Evolutionary conservation across 2,113 vertebrate species (phyloP), one percentile per base, ranked within the genome.

Genomic region (Scatophagus argus): DNA sequence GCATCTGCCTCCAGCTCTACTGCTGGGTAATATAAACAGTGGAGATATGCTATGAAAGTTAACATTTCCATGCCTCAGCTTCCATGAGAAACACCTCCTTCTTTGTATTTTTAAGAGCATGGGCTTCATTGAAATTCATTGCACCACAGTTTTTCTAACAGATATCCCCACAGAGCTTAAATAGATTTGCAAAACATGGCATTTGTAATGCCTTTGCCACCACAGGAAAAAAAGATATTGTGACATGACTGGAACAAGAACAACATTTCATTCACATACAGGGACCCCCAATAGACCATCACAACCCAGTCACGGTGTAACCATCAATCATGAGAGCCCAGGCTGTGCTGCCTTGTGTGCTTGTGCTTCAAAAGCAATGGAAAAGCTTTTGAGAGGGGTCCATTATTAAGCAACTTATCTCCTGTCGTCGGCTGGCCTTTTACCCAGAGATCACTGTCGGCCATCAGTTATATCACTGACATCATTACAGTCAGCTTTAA

Each of bases 331-430:
- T 17, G 27, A 54, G 46, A 74, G 64, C 9, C 56, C 17, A 1
- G 41, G 31, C 41, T 10, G 38, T 1, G 39, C 59, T 77, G 60
- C 38, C 58, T 46, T 60, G 43, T 60, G 66, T 32, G 46, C 64
- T 46, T 14, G 43, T 59, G 58, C 66, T 49, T 81, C 78, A 47
- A 62, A 61, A 60, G 79, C 51, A 41, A 34, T 65, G 63, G 51
- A 56, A 86, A 68, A 79, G 76, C 19, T 62, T 74, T 55, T 84
- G 77, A 91, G 85, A 82, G 54, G 55, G 66, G 32, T 38, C 73
- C 79, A 89, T 92, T 92, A 88, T 91, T 82, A 52, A 75, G 76
- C 64, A 82, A 86, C 86, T 91, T 82, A 84, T 91, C 74, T 77
- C 56, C 65, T 77, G 73, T 84, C 70, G 41, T 52, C 34, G 19